Evolutionary conservation across 1,140 invertebrate species (phyloP), one percentile per base, ranked within the genome.

Genomic region (Palaemon carinicauda): DNA sequence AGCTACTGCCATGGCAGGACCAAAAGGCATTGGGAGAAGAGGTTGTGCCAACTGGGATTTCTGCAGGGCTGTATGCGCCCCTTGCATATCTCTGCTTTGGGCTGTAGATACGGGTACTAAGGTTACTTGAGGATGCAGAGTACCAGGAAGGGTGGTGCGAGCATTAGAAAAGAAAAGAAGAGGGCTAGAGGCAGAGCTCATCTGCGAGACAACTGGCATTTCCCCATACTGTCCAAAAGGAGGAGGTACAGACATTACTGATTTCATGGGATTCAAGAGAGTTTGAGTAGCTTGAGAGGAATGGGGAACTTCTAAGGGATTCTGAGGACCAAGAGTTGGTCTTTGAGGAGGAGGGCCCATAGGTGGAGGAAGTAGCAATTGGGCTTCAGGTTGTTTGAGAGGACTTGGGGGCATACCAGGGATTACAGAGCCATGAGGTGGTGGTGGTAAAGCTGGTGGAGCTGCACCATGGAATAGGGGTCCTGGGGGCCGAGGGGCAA

Each of bases 401-500:
- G 90, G 80, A 50, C 91, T 90, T 89, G 92, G 91, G 27, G 77
- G 81, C 33, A 87, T 80, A 53, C 83, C 79, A 71, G 65, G 71
- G n/a, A 92, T 90, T 78, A 91, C 92, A 80, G 91, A 91, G 89
- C 81, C 89, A 41, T 90, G 89, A 5, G 91, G 87, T 74, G 91
- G 89, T 80, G 89, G 91, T n/a, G 92, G 90, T 87, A 91, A 90
- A 90, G 91, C 88, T 89, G 92, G 90, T 91, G 92, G 91, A 82
- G 92, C 91, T 80, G 90, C 92, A 86, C 92, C 92, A 86, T 90
- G 91, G 82, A 89, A 90, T 29, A 90, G 93, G 75, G 91, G 90
- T 3, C 91, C 92, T 19, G 93, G 93, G 88, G 93, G 81, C 90
- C 91, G 31, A 92, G 90, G 88, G 92, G 91, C 24, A 91, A 87